phyloP scores from a whole-genome alignment of 2,797 vertebrate genomes.

The Lepus townsendii region DNA sequence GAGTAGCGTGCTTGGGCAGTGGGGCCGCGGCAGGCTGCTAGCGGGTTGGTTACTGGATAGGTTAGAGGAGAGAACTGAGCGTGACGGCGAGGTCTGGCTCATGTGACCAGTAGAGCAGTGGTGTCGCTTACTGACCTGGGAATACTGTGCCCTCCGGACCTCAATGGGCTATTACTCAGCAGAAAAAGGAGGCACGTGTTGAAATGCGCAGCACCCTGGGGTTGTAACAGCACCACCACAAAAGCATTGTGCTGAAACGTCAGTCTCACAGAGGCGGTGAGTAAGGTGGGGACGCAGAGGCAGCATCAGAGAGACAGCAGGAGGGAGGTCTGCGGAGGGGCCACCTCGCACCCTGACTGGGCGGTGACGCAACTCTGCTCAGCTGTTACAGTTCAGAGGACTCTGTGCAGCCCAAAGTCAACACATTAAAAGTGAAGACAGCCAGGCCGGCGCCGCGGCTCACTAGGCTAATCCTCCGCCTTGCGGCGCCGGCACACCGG shows the following conservation, averaged over 20 bases:
- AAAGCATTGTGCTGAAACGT: not conserved
- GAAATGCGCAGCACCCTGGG: not conserved
- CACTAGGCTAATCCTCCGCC: no score
- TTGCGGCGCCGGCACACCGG: no score
- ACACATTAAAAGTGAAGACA: no score
- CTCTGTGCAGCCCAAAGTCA: not conserved
- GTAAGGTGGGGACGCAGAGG: not conserved
- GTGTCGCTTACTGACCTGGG: not conserved
- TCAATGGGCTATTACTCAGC: not conserved
- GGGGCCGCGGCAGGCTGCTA: not conserved
- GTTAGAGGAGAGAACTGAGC: constrained; percentile 35
- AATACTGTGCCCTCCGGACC: not conserved
- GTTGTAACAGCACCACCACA: not conserved
- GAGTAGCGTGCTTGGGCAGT: constrained; percentile 23
- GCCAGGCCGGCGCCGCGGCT: no score
- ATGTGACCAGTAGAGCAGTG: not conserved
- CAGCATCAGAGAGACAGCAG: not conserved
- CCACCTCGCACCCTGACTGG: not conserved
- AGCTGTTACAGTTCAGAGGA: not conserved
- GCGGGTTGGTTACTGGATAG: not conserved
- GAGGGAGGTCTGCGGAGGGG: not conserved
- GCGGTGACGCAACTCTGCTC: not conserved
- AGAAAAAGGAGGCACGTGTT: not conserved
- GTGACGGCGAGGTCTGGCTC: not conserved
- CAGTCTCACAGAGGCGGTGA: not conserved